Percentiles rank a stretch among this genome's conserved stretches.
Conservation (phyloP, 2,888 invertebrate species). For the Perizoma affinitatum region DNA sequence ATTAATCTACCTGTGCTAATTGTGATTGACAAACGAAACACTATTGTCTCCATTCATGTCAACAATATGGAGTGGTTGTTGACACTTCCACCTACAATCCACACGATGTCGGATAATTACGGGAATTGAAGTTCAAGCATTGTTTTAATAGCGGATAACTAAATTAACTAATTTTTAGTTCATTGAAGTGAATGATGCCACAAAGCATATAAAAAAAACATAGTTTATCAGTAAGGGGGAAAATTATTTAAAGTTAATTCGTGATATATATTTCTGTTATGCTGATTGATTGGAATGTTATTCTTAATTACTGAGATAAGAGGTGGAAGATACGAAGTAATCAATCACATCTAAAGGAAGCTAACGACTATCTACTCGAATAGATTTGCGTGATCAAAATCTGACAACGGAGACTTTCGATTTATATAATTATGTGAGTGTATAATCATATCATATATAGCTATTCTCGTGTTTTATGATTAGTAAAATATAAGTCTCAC, state of each 20-base stretch:
- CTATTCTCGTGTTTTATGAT: too few species aligned
- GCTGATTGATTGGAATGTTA: slow-evolving; percentile 9
- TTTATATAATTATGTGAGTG: too few species aligned
- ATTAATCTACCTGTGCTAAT: too few species aligned
- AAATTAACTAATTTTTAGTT: slow-evolving; percentile 12
- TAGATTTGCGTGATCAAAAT: too few species aligned
- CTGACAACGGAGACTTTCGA: too few species aligned
- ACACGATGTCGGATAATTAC: slow-evolving; percentile 31
- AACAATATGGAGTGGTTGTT: background rate
- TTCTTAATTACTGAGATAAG: slow-evolving; percentile 3
- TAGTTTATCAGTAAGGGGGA: background rate
- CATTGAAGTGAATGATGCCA: slow-evolving; percentile 32
- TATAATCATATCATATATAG: too few species aligned
- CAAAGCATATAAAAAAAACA: slow-evolving; percentile 13
- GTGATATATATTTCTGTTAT: background rate
- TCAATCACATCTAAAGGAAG: background rate
- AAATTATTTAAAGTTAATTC: background rate
- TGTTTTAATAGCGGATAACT: slow-evolving; percentile 29
- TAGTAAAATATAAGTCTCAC: background rate
- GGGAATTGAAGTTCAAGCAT: slow-evolving; percentile 47
- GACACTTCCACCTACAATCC: background rate
- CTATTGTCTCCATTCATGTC: background rate
- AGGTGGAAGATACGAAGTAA: background rate
- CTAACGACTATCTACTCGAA: too few species aligned
- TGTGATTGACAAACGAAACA: too few species aligned